Evolutionary conservation across 1,140 invertebrate genomes (phyloP).

Genomic region (Saccostrea cuccullata): DNA sequence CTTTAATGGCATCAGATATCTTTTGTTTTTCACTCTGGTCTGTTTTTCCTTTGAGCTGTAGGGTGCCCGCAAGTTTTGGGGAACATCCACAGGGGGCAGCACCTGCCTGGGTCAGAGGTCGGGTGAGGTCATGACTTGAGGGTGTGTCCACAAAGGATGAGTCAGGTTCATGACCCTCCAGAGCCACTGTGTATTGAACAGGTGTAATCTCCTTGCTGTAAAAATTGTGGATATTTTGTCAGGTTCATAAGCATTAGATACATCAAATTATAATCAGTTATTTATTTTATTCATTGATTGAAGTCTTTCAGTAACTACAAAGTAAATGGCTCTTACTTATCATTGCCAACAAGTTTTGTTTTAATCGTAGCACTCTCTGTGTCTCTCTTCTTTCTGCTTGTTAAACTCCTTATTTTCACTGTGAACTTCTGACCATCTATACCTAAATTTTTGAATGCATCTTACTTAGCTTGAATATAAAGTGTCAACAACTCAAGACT

Average conservation of each 20-base stretch:
- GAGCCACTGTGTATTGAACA: constrained; percentile 46
- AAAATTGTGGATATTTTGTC: neutral
- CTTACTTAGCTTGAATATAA: no score
- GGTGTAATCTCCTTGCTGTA: constrained; percentile 48
- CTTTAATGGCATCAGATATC: constrained; percentile 48
- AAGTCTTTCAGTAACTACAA: neutral
- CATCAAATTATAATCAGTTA: neutral
- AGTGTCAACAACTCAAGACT: no score
- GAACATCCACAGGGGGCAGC: constrained; percentile 51
- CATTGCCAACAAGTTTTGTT: constrained; percentile 31
- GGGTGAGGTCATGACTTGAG: constrained; percentile 3
- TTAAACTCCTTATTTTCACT: constrained; percentile 15
- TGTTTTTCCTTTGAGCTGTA: constrained; percentile 48
- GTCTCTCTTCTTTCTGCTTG: constrained; percentile 35
- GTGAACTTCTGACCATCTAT: constrained; percentile 22
- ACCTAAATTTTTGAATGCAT: neutral
- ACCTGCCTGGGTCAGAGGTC: constrained; percentile 34
- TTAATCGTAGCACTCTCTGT: neutral
- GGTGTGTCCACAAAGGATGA: constrained; percentile 49
- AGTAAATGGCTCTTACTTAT: constrained; percentile 25
- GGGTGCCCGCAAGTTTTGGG: constrained; percentile 47
- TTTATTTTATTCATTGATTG: neutral
- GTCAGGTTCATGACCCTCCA: constrained; percentile 49
- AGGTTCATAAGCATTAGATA: neutral
- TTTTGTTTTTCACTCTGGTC: constrained; percentile 48